Evolutionary conservation across 2,888 invertebrate genomes (phyloP), one percentile per base, ranked within the genome.

Genomic region (Drosophila prostipennis): DNA sequence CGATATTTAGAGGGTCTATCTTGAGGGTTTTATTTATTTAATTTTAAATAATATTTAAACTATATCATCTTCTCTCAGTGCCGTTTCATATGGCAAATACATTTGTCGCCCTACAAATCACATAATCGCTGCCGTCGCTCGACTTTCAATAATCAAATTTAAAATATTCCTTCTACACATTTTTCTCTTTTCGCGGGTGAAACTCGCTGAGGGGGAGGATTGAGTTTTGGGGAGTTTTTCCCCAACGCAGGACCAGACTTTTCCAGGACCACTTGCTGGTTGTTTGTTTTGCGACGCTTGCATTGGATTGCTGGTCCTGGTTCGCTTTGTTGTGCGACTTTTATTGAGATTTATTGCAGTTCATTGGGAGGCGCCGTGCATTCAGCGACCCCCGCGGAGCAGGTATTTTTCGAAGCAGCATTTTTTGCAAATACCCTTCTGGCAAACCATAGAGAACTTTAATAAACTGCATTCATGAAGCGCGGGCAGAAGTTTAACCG

Each of bases 311-410:
- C 49, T 45, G 63, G 40, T 49, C 11, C 76, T 56, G 61, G 65
- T 65, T 52, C 48, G 19, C 36, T 49, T 69, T 73, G 86, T 70
- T 61, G 65, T 72, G 70, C 53, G 63, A 74, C 70, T 70, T 87
- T 89, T 84, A 84, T 84, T 87, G 85, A 89, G 79, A 84, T 84
- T 84, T 84, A 89, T 84, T 84, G 72, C 85, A 77, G 67, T 72
- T 65, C 77, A 80, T 65, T 77, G 87, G 53, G 75, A 75, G 83
- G 63, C 78, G 57, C 42, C 70, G 59, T 74, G 58, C 69, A 74
- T 55, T 42, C 42, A 48, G 42, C 60, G 65, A 63, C 67, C 59
- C 75, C 76, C 54, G 53, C 34, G 34, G 72, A 40, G 72, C 45
- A 48, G 56, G 65, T 36, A 58, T 52, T 76, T 58, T 53, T 55